phyloP scores from a whole-genome alignment of 35 echinoderm and acorn worm genomes.

The Amphiura filiformis region DNA sequence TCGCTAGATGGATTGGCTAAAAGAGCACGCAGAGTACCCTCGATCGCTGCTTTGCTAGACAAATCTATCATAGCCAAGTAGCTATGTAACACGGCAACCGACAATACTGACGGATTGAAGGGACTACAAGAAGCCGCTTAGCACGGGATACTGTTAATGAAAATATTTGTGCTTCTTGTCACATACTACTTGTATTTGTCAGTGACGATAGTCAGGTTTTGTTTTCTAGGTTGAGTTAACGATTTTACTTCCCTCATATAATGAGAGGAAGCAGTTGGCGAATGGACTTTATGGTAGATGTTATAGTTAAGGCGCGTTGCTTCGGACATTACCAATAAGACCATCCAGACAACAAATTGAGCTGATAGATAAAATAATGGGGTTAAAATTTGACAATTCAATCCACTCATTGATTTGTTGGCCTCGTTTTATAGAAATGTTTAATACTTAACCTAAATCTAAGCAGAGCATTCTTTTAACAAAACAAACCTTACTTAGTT shows the following conservation, averaged over 20 bases:
- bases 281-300: not conserved
- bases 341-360: not conserved
- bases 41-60: not conserved
- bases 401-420: not conserved
- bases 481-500: not conserved
- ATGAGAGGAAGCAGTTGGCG: not conserved
- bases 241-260: not conserved
- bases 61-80: not conserved
- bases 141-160: not conserved
- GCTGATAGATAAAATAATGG: not conserved
- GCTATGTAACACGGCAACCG: not conserved
- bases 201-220: not conserved
- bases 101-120: not conserved
- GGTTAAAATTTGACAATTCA: not conserved
- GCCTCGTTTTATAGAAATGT: not conserved
- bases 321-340: not conserved
- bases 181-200: not conserved
- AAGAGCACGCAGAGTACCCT: not conserved
- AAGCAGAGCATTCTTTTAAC: not conserved
- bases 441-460: conserved; percentile 1
- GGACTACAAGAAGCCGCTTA: not conserved
- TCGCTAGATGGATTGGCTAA: not conserved
- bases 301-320: not conserved
- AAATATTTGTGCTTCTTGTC: not conserved
- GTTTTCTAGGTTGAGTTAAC: not conserved